phyloP scores from a whole-genome alignment of 2,888 invertebrate genomes.

The Drymonia ruficornis region DNA sequence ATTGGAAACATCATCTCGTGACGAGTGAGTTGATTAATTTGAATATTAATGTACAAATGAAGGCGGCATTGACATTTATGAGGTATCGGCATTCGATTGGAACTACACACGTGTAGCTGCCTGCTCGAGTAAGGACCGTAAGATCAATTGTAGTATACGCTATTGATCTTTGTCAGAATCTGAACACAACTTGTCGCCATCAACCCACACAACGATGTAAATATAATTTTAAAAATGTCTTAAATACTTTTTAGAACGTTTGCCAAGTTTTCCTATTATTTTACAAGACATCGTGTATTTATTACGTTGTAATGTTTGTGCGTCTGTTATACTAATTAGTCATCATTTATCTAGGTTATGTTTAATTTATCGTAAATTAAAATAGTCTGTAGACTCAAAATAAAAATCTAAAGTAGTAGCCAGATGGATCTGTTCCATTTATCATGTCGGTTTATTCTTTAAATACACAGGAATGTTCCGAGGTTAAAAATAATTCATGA shows the following conservation, averaged over 20 bases:
- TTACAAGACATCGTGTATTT: conserved; percentile 21
- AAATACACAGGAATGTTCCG: conserved; percentile 6
- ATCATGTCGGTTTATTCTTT: conserved; percentile 5
- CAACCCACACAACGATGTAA: conserved; percentile 24
- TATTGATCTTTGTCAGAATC: no score
- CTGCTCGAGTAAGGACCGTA: conserved; percentile 17
- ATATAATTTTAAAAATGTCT: conserved; percentile 23
- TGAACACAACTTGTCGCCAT: conserved; percentile 31
- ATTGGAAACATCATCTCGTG: conserved; percentile 8
- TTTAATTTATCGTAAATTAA: conserved; percentile 1
- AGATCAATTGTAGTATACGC: no score
- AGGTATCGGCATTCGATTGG: conserved; percentile 13
- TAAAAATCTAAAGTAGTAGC: not conserved
- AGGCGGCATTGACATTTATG: conserved; percentile 19
- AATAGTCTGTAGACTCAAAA: not conserved
- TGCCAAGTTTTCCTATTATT: conserved; percentile 31
- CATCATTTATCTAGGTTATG: conserved; percentile 6
- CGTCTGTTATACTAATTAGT: conserved; percentile 15
- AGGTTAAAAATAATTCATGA: conserved; percentile 10
- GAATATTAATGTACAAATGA: conserved; percentile 13
- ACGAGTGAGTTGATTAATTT: conserved; percentile 13
- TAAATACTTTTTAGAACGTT: conserved; percentile 27
- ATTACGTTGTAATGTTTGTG: conserved; percentile 15
- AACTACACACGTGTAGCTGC: not conserved
- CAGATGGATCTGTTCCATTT: conserved; percentile 3